Evolutionary conservation across 2,797 vertebrate species (phyloP).

Genomic region (Phoebastria nigripes): DNA sequence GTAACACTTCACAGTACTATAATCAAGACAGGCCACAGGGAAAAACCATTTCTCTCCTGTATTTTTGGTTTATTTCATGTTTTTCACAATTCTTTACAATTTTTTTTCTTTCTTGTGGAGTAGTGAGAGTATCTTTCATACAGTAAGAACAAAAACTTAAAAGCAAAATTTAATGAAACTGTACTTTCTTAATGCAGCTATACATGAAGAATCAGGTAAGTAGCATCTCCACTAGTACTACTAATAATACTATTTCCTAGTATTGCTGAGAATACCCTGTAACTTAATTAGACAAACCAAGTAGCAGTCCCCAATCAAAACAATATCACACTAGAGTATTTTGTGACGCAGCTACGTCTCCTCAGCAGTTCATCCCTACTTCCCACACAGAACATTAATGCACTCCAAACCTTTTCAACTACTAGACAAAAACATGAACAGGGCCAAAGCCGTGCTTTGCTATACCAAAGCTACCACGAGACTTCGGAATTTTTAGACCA

Average conservation of each 20-base stretch:
- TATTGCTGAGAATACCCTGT: neutral
- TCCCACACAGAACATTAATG: neutral
- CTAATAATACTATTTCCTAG: neutral
- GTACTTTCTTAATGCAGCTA: neutral
- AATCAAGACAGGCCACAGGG: neutral
- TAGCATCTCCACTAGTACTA: neutral
- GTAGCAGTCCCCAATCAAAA: neutral
- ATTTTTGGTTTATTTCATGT: neutral
- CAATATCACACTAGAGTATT: rapidly evolving
- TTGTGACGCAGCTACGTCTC: neutral
- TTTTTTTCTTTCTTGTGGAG: neutral
- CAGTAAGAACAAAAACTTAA: neutral
- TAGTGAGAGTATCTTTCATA: neutral
- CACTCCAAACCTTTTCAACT: neutral
- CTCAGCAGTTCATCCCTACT: neutral
- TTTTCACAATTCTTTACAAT: neutral
- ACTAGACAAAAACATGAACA: neutral
- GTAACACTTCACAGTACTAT: neutral
- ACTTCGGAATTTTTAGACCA: neutral
- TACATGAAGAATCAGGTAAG: neutral
- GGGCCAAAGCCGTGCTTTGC: neutral
- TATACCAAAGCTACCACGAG: neutral
- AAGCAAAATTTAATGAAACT: neutral
- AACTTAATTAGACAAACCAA: neutral
- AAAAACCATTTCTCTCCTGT: neutral